Evolutionary conservation across 1,140 invertebrate genomes (phyloP), one percentile per base, ranked within the genome.

Genomic region (Cepaea nemoralis): DNA sequence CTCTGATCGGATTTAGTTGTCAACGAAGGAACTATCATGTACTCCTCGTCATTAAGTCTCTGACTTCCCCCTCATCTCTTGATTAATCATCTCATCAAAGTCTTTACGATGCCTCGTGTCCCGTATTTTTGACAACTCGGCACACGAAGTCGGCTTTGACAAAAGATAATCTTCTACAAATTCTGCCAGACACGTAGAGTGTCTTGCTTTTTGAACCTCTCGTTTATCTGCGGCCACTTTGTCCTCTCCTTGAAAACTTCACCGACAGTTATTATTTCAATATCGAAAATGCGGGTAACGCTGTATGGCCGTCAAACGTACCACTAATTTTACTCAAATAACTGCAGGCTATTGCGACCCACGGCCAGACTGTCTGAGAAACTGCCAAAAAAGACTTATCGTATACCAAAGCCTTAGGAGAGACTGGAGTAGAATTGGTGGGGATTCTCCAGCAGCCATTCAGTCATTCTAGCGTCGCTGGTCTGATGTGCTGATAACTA

Each of bases 51-150:
- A 42, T 70, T n/a, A 40, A 70, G 69, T 42, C 37, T 42, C 10
- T 1, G 22, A 24, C 69, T 40, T 24, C 27, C 24, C 24, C 73
- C 27, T n/a, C 5, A 27, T 48, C 31, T 50, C n/a, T 55, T 75
- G 40, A 75, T 75, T 75, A 75, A 75, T 50, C 73, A 75, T 48
- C 73, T 12, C 40, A 50, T 75, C 42, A 31, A 50, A 37, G 69
- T 71, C 40, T 71, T 71, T 45, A n/a, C n/a, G 8, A 8, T 8
- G 73, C 42, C 73, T 75, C 73, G 73, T 75, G 73, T 35, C 73
- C 73, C 73, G 73, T 75, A 75, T 75, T 75, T 75, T 75, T 75
- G 42, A 75, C 73, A 75, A 75, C 40, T 75, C 45, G 1, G 73
- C 31, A 55, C 73, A 31, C n/a, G 42, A 75, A 75, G 73, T 42